Base-by-base conservation (phyloP, 1,140 invertebrate species). In the Bathynomus jamesi region DNA sequence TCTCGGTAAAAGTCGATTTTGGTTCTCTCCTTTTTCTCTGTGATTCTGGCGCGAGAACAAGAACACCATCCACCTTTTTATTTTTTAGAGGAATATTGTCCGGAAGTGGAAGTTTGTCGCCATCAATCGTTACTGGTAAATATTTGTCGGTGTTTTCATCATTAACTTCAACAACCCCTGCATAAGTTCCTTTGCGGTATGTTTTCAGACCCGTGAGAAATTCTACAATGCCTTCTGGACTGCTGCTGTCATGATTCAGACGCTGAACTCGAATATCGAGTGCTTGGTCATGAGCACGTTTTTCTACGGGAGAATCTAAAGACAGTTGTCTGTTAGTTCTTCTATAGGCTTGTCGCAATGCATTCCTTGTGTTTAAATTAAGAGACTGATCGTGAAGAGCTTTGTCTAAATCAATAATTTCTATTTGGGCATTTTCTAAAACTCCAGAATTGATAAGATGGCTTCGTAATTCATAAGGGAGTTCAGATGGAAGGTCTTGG, bases 371-470 rank as follows among this genome's bases (percentile, higher is more conserved):
- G 17, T 31, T 40, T 27, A 21, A 28, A 28, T 76, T 70, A 27
- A 76, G 62, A 40, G 63, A 68, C 28, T 65, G 65, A 27, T 64
- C 24, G 31, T 25, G 21, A 11, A 76, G 67, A 28, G 75, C 75
- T 11, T 73, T 70, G 21, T 76, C 72, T 29, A 76, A 61, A 30
- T 76, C 65, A 60, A 76, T 31, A 1, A 76, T 71, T 62, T 76
- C 60, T 13, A 76, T 74, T 46, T 76, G 69, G 29, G 75, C 75
- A 64, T 76, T 69, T 25, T 71, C 69, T 21, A 76, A 62, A 4
- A 71, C 53, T 5, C 75, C 75, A 31, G 71, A 73, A 13, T 68
- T 70, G n/a, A 73, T 29, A 0, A 76, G 65, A 10, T 73, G 72
- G 11, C 29, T 28, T 29, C 75, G 69, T 11, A 76, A 28, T 21